Evolutionary conservation across 2,888 invertebrate species (phyloP), one percentile per base, ranked within the genome.

Genomic region (Napeogenes sylphis): DNA sequence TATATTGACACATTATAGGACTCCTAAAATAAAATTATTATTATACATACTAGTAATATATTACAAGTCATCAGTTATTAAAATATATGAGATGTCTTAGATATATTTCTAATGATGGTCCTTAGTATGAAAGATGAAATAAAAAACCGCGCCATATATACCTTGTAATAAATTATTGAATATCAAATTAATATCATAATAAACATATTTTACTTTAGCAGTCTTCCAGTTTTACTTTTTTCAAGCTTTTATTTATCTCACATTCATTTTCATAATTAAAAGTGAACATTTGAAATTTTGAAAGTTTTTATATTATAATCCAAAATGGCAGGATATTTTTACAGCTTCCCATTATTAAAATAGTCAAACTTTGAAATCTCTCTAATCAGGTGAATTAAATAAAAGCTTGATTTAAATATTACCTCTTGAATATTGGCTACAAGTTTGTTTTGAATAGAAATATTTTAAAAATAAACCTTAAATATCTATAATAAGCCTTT

Each of bases 1-100:
- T 81, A 84, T 87, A 87, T 87, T 84, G 86, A 87, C 86, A 86
- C 82, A 85, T 84, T 84, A 84, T 82, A 84, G 80, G 81, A 80
- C 80, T 83, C 83, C 86, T 88, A 87, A 84, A 85, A 84, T 87
- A 87, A 83, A 74, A 80, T 80, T 82, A 87, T 87, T 84, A 89
- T 87, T 87, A 88, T 89, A 89, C 87, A 87, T 82, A 80, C 82
- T 82, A 81, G 71, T 75, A 72, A 71, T 87, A 87, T 86, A 82
- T 82, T 89, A 89, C 87, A 90, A 86, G 81, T 75, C 77, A 73
- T 75, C 77, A 78, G 80, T 81, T 81, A 78, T 12, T 42, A 42
- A 42, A 42, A 42, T 42, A 42, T 42, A 42, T 42, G 42, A 42
- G 42, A 42, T 12, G 42, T 42, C 73, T 38, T 46, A 38, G 76